Percentiles rank a stretch among this genome's conserved stretches.
Conservation (phyloP, 2,113 vertebrate genomes). For the Carollia perspicillata region DNA sequence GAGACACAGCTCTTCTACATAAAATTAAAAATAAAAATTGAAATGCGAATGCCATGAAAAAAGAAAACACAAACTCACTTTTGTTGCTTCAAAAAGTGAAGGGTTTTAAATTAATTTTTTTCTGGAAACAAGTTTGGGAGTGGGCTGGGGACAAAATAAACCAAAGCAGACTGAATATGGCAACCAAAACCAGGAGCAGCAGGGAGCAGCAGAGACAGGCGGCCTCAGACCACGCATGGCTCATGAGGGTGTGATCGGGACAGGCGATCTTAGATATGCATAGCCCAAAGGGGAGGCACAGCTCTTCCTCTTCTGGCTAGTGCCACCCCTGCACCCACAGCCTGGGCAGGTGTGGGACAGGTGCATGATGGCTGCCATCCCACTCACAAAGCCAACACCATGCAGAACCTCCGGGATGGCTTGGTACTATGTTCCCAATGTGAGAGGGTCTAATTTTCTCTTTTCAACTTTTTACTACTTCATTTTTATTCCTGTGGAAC, state of each 20-base stretch:
- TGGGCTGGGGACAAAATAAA: background rate
- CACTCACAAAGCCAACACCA: background rate
- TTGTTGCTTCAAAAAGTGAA: background rate
- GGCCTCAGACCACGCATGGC: fast-evolving
- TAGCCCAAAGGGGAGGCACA: fast-evolving
- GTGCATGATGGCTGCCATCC: fast-evolving
- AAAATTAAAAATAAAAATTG: background rate
- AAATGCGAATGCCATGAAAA: background rate
- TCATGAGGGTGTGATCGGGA: fast-evolving
- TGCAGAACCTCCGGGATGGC: no score
- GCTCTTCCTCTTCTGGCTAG: background rate
- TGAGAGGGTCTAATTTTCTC: background rate
- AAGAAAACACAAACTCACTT: background rate
- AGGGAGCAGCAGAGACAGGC: background rate
- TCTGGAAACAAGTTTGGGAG: background rate
- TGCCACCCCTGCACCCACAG: background rate
- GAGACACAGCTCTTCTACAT: background rate
- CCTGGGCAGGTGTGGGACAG: no score
- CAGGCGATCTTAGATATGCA: fast-evolving
- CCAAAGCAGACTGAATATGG: fast-evolving
- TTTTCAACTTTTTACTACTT: background rate
- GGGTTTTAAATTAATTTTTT: background rate
- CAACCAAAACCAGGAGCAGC: background rate
- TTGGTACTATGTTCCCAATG: background rate
- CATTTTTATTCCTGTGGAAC: background rate